Evolutionary conservation across 1,140 invertebrate genomes (phyloP).

Genomic region (Leptinotarsa defecta): DNA sequence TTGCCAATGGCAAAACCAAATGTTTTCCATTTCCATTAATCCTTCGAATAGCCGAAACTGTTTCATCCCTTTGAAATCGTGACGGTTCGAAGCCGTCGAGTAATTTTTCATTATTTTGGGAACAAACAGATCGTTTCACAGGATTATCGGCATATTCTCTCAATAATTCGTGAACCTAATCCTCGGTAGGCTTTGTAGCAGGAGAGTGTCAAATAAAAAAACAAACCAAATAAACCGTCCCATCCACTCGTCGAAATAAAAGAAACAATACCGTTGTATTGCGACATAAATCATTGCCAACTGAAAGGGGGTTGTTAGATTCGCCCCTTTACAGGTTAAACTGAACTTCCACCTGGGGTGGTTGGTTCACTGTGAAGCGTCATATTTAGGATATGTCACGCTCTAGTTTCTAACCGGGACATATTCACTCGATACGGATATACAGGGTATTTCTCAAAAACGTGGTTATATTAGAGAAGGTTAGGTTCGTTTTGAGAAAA

Average conservation of each 20-base stretch:
- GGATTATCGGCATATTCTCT: constrained; percentile 5
- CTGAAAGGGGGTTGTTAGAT: background rate
- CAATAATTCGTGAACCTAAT: background rate
- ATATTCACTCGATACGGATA: background rate
- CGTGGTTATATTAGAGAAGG: no score
- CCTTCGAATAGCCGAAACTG: background rate
- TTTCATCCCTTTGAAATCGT: background rate
- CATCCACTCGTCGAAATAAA: constrained; percentile 31
- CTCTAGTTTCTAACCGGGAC: background rate
- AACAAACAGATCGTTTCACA: background rate
- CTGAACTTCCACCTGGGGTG: constrained; percentile 4
- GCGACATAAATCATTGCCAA: background rate
- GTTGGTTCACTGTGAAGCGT: background rate
- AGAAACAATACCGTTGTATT: constrained; percentile 9
- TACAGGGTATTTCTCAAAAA: no score
- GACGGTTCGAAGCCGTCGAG: background rate
- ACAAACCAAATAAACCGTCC: constrained; percentile 30
- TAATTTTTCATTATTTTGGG: constrained; percentile 1
- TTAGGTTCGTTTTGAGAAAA: no score
- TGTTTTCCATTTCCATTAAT: background rate
- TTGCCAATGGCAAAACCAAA: background rate
- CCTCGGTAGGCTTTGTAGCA: background rate
- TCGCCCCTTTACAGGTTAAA: background rate
- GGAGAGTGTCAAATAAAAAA: constrained; percentile 26
- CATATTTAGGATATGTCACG: background rate